Evolutionary conservation across 2,113 vertebrate genomes (phyloP), one percentile per base, ranked within the genome.

Genomic region (Seriola aureovittata): DNA sequence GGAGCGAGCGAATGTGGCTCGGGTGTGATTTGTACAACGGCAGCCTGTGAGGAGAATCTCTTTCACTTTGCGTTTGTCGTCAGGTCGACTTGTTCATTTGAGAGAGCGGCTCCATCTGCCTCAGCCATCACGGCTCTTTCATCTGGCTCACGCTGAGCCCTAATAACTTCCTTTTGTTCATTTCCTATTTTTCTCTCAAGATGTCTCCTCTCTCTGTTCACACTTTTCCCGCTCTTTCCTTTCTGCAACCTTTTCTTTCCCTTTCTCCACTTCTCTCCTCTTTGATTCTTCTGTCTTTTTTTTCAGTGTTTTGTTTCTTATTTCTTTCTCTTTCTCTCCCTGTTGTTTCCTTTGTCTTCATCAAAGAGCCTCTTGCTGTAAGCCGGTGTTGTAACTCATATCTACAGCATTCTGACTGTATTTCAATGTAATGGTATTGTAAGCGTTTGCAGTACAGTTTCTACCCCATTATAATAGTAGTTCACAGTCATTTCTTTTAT

Each of bases 121-220:
- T 75, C 40, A 65, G 64, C 77, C 81, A 75, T 82, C 81, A 64
- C 68, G 19, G 80, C 48, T 63, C 85, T 89, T 89, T 89, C 85
- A 80, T 90, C 82, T 67, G 38, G 1, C 71, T 82, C 82, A 82
- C 4, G 70, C 89, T 87, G 88, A 82, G 86, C 63, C 34, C 0
- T 89, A 90, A 89, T 78, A 87, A 82, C 78, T 71, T 77, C 75
- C 72, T 75, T 81, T 82, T 91, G 77, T 89, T 82, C 74, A 67
- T 64, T 68, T 84, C 50, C 5, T 80, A 65, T 71, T 42, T 55
- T 66, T 50, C 34, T 58, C 48, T 64, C 62, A 63, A 29, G 32
- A 54, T 71, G 36, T 69, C 44, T 81, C 64, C 71, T 78, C 63
- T 69, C 32, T 79, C 19, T 42, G 36, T 32, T 62, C 72, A 68